A percentile compares a stretch with the other conserved stretches of the same genome.
Evolutionary conservation across 1,140 invertebrate genomes (phyloP).

Genomic region (Mylabris phalerata): DNA sequence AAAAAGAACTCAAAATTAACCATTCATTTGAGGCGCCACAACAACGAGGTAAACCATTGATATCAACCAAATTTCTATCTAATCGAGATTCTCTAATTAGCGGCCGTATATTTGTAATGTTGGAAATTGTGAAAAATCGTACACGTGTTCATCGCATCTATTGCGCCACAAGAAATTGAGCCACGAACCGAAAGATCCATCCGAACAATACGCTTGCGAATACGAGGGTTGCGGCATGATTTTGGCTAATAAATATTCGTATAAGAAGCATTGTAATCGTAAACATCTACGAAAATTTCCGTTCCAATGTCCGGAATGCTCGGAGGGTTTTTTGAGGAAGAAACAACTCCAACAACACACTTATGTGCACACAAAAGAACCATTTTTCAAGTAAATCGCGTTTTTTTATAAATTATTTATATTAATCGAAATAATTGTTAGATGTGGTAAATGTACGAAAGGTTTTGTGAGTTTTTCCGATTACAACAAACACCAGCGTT

Average conservation of each 20-base stretch:
- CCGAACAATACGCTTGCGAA: constrained; percentile 19
- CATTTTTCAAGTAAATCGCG: constrained; percentile 41
- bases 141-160: constrained; percentile 46
- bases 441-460: constrained; percentile 43
- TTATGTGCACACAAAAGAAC: constrained; percentile 44
- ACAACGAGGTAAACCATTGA: constrained; percentile 41
- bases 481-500: constrained; percentile 44
- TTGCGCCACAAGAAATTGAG: constrained; percentile 42
- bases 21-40: constrained; percentile 43
- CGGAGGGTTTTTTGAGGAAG: constrained; percentile 42
- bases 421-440: constrained; percentile 29
- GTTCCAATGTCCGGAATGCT: constrained; percentile 43
- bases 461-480: constrained; percentile 41
- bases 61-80: constrained; percentile 1
- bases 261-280: constrained; percentile 33
- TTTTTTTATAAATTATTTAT: constrained; percentile 1
- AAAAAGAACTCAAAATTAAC: constrained; percentile 43
- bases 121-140: constrained; percentile 43
- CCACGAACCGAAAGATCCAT: constrained; percentile 17
- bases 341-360: constrained; percentile 42
- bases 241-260: constrained; percentile 30
- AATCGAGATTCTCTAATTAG: constrained; percentile 32
- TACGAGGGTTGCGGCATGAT: constrained; percentile 24
- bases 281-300: constrained; percentile 35
- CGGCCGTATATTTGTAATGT: constrained; percentile 42